phyloP scores from a whole-genome alignment of 64 coral and sea anemone species.

The Pocillopora damicornis region DNA sequence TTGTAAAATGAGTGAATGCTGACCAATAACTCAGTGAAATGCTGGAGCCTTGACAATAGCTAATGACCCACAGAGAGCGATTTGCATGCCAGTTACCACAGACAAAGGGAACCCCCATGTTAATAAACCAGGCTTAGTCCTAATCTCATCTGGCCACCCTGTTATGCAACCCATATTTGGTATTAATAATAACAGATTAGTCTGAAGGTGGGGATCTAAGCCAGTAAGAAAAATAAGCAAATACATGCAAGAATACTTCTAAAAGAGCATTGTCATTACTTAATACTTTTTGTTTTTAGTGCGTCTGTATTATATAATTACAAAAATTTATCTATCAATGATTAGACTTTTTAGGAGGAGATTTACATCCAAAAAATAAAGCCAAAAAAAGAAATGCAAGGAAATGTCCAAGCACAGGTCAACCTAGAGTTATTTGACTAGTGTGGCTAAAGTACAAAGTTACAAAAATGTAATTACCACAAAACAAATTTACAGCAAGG shows the following conservation, averaged over 20 bases:
- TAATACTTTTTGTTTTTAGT: no score
- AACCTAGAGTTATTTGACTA: no score
- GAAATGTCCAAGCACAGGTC: no score
- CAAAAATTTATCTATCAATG: no score
- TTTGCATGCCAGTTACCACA: not conserved
- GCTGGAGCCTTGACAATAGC: not conserved
- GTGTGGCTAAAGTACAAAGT: not conserved
- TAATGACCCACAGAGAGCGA: not conserved
- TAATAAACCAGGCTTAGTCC: not conserved
- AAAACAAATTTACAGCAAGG: not conserved
- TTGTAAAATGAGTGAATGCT: not conserved
- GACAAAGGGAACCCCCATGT: not conserved
- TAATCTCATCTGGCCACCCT: not conserved
- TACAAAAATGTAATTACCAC: not conserved
- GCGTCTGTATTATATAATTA: no score
- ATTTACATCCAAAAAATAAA: no score
- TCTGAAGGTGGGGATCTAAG: not conserved
- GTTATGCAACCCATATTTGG: not conserved
- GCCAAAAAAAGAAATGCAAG: no score
- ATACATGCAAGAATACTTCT: not conserved
- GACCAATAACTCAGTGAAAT: not conserved
- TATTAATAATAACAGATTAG: slow-evolving; percentile 1
- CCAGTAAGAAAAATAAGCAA: not conserved
- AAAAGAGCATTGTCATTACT: no score
- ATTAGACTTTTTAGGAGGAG: no score